A percentile compares a stretch with the other conserved stretches of the same genome.
These are phyloP conservation scores for Meganola albula DNA, from an alignment of 2,888 invertebrate species.

Conservation along the genomic window DNA sequence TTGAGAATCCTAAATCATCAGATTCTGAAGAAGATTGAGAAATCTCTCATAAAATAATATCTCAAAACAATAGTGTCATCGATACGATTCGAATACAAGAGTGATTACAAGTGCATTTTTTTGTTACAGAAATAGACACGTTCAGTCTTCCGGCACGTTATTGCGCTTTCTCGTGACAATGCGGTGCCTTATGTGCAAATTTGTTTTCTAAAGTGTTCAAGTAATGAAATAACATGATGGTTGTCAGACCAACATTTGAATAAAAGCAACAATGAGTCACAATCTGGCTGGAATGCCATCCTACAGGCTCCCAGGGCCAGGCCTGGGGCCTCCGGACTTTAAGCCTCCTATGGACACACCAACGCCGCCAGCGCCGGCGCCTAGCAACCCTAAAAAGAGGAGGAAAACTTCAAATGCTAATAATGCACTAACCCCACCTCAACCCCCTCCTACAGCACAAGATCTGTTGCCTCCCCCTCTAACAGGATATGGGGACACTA, in stretches of 20 bases:
- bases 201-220: conserved; percentile 42
- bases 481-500: conserved; percentile 94
- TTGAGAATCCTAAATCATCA: conserved; percentile 30
- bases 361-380: conserved; percentile 84
- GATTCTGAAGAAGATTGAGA: too few species aligned
- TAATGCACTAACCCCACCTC: conserved; percentile 77
- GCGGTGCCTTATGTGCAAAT: conserved; percentile 57
- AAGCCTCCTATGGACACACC: conserved; percentile 84
- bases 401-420: conserved; percentile 87
- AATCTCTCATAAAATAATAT: not conserved
- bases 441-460: conserved; percentile 84
- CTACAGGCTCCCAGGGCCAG: conserved; percentile 86
- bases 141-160: conserved; percentile 62
- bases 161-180: conserved; percentile 61
- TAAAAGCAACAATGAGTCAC: conserved; percentile 83
- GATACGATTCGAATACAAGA: not conserved
- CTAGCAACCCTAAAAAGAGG: conserved; percentile 91
- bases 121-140: conserved; percentile 73
- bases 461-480: conserved; percentile 91
- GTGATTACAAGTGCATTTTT: conserved; percentile 26
- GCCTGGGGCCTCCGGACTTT: conserved; percentile 83
- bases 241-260: conserved; percentile 55
- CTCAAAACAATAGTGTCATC: not conserved
- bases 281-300: conserved; percentile 89
- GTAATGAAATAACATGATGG: conserved; percentile 49